Evolutionary conservation across 2,113 vertebrate species (phyloP), one percentile per base, ranked within the genome.

Genomic region (Eretmodus cyanostictus): DNA sequence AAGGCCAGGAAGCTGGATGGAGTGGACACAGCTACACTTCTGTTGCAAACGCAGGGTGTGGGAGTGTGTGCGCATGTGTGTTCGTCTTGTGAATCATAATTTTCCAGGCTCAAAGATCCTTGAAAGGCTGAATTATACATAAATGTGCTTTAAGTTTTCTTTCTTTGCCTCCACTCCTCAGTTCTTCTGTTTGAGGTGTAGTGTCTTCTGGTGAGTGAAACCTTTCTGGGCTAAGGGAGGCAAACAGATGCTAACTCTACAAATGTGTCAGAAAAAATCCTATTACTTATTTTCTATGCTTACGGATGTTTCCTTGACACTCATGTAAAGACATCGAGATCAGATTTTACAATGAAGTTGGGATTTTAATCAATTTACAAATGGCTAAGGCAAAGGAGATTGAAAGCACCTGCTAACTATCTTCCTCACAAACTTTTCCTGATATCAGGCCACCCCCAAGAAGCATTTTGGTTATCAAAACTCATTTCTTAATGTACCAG

Each of bases 1-100:
- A 91, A 91, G 91, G 80, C 84, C 79, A 81, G 29, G 59, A 80
- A 89, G 84, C 83, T 82, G 80, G 82, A 92, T 57, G 88, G 66
- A 83, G 88, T 87, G 86, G 78, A 92, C 87, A 73, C 34, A 71
- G 71, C 82, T n/a, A 81, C 83, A 80, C 81, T 36, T 38, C 53
- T 34, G 29, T n/a, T 10, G 27, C 24, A 7, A 54, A 80, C 2
- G 27, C 68, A 61, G 36, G 4, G 45, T 31, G 47, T 27, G 66
- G 80, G 73, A 19, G 78, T 24, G 85, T 47, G 63, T 49, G 49
- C 6, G 11, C 51, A 31, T 10, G 47, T 85, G 36, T 53, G 73
- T 78, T 88, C 9, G 2, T 63, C 68, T 83, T 45, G 54, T 34
- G 82, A 86, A 85, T 63, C 53, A 55, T 86, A 61, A 31, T 87